These are phyloP conservation scores for Perccottus glenii DNA, from an alignment of 2,113 vertebrate genomes.

Conservation along the genomic window DNA sequence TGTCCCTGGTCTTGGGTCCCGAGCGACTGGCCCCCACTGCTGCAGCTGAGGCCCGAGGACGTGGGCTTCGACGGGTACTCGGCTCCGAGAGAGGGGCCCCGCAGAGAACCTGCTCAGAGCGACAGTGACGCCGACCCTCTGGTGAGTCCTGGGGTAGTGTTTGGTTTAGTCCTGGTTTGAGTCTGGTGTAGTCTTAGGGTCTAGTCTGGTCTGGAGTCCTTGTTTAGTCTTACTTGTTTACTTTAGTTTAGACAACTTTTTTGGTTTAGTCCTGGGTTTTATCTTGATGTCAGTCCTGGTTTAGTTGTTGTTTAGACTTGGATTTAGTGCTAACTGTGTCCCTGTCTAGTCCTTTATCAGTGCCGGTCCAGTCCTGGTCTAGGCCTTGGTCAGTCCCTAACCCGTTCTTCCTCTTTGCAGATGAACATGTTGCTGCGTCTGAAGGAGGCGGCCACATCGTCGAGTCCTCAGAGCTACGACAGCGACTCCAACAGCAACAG, in stretches of 20 bases:
- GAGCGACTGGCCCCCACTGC: conserved; percentile 92
- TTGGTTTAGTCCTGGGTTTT: no score
- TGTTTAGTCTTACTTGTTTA: background rate
- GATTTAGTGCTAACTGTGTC: no score
- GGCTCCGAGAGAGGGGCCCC: conserved; percentile 84
- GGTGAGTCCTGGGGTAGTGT: conserved; percentile 80
- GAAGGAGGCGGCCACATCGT: conserved; percentile 95
- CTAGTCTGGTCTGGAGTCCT: background rate
- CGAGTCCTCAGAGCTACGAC: conserved; percentile 96
- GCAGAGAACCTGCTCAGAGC: conserved; percentile 86
- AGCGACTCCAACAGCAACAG: conserved; percentile 98
- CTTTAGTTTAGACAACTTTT: background rate
- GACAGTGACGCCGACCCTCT: conserved; percentile 93
- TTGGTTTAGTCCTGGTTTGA: background rate
- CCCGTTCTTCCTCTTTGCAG: conserved; percentile 70
- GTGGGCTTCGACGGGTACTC: conserved; percentile 96
- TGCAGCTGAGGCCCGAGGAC: conserved; percentile 95
- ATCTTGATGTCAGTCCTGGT: no score
- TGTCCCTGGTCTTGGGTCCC: conserved; percentile 92
- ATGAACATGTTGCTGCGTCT: conserved; percentile 99
- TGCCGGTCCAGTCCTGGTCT: background rate
- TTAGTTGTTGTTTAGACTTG: no score
- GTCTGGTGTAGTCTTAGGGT: conserved; percentile 82
- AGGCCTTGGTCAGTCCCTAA: background rate
- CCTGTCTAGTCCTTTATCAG: no score